A percentile compares a stretch with the other conserved stretches of the same genome.
Evolutionary conservation across 2,113 vertebrate genomes (phyloP).

Genomic region (Phalacrocorax aristotelis): DNA sequence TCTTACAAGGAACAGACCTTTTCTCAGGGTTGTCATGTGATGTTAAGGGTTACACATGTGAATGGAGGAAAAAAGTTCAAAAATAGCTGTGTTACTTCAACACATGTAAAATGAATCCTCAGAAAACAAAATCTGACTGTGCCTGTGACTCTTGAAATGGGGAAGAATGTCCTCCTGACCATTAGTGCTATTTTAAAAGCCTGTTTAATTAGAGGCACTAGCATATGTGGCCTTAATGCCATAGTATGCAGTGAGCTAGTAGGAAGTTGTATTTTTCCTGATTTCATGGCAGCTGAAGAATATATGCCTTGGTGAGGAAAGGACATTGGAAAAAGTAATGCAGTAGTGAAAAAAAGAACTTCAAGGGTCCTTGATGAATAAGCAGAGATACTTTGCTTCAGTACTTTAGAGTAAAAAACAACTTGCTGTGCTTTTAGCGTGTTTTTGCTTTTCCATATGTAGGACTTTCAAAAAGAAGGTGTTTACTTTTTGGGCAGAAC

Average conservation of each 20-base stretch:
- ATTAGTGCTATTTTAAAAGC: background rate
- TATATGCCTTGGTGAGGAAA: background rate
- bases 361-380: background rate
- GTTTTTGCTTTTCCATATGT: background rate
- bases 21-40: background rate
- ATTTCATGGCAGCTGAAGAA: background rate
- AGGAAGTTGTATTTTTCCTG: background rate
- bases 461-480: background rate
- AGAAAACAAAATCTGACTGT: background rate
- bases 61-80: background rate
- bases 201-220: background rate
- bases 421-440: background rate
- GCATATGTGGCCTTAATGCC: background rate
- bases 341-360: background rate
- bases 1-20: background rate
- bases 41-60: background rate
- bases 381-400: background rate
- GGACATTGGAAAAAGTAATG: background rate
- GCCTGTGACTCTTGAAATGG: background rate
- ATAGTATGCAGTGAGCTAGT: background rate
- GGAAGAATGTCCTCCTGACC: background rate
- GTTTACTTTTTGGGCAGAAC: constrained; percentile 52
- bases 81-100: background rate
- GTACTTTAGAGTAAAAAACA: background rate
- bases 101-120: background rate